These are phyloP conservation scores for Noctua comes DNA, from an alignment of 2,888 invertebrate species.

Conservation along the genomic window DNA sequence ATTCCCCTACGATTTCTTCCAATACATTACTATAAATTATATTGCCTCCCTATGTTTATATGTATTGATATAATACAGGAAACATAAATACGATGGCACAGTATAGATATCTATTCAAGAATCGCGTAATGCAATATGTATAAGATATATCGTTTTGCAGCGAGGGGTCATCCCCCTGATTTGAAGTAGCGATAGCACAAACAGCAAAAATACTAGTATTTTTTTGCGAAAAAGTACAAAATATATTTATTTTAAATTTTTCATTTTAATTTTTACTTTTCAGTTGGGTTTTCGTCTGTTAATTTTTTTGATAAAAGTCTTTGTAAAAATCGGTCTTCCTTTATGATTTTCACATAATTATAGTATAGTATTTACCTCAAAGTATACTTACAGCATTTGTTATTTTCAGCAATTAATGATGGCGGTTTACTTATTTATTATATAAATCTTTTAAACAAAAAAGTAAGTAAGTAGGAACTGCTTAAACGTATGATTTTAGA, in stretches of 20 bases:
- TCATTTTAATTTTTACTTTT: background rate
- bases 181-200: conserved; percentile 34
- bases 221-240: background rate
- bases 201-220: background rate
- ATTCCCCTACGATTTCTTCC: background rate
- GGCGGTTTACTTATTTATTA: no score
- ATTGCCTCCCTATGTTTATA: background rate
- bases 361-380: background rate
- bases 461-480: background rate
- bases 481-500: background rate
- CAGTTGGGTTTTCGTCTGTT: background rate
- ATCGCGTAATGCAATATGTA: conserved; percentile 54
- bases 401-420: background rate
- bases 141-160: conserved; percentile 38
- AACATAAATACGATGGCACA: conserved; percentile 16
- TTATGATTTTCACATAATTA: background rate
- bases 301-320: background rate
- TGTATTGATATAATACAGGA: background rate
- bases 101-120: conserved; percentile 12
- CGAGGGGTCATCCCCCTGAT: conserved; percentile 21
- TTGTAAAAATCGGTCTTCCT: background rate
- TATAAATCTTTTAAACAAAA: background rate
- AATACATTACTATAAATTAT: conserved; percentile 16
- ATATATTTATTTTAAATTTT: background rate
- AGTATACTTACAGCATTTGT: background rate